These are phyloP conservation scores for Branchipolynoe longqiensis DNA, from an alignment of 2,888 invertebrate genomes.

Conservation along the genomic window DNA sequence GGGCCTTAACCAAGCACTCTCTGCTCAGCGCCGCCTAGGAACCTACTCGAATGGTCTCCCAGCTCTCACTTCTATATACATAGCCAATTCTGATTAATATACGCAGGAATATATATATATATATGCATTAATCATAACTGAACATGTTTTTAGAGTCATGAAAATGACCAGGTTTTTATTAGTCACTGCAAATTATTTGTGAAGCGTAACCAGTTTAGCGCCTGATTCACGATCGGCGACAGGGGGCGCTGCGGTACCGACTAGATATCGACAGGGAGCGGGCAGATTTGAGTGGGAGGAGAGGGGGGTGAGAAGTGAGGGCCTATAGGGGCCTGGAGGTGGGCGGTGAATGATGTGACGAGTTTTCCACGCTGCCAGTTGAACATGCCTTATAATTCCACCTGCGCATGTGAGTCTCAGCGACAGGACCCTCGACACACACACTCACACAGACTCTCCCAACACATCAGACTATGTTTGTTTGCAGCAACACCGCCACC, in stretches of 20 bases:
- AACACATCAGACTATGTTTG: no score
- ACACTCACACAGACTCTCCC: no score
- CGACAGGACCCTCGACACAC: no score
- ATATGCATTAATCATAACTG: background rate
- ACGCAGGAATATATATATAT: background rate
- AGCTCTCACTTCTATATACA: no score
- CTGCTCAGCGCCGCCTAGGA: no score
- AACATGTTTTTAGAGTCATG: no score
- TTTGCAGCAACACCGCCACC: no score
- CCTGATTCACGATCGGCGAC: slow-evolving; percentile 4
- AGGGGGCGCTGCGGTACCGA: background rate
- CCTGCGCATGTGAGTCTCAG: no score
- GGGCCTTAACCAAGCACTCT: no score
- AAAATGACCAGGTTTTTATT: background rate
- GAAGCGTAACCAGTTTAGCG: background rate
- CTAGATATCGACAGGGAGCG: slow-evolving; percentile 4
- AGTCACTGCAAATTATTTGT: background rate
- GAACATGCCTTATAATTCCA: no score
- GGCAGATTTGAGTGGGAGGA: background rate
- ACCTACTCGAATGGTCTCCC: no score
- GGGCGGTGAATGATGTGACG: background rate
- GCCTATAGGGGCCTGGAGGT: background rate
- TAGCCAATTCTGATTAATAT: background rate
- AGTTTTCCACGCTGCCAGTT: no score
- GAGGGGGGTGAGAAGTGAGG: background rate